These are phyloP conservation scores for Setophaga coronata DNA, from an alignment of 2,113 vertebrate species.

Conservation along the genomic window DNA sequence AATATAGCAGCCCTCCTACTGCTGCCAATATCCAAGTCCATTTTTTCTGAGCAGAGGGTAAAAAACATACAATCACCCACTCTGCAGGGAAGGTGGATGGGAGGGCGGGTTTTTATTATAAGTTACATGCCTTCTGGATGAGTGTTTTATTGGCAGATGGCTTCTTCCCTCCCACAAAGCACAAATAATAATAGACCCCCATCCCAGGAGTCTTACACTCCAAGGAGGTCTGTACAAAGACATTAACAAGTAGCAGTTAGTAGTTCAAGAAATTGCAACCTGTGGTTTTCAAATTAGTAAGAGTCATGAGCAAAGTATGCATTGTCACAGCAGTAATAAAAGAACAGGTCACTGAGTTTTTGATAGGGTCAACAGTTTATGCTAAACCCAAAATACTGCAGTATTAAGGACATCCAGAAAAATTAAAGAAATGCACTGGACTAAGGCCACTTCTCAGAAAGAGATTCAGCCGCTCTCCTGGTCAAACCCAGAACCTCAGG, in stretches of 20 bases:
- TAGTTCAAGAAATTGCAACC: constrained; percentile 53
- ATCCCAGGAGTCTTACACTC: constrained; percentile 28
- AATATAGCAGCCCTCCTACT: constrained; percentile 34
- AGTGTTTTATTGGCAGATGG: constrained; percentile 62
- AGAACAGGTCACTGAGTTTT: background rate
- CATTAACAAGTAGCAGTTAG: constrained; percentile 59
- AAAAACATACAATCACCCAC: constrained; percentile 49
- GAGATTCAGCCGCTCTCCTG: background rate
- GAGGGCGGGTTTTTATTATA: constrained; percentile 17
- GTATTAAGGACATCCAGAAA: background rate
- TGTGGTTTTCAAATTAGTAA: constrained; percentile 61
- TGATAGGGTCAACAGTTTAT: background rate
- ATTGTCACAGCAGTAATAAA: background rate
- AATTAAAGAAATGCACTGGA: background rate
- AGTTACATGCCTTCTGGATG: constrained; percentile 58
- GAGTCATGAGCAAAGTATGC: constrained; percentile 23
- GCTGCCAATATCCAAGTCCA: constrained; percentile 25
- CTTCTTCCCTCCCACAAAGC: constrained; percentile 30
- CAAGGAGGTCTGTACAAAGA: constrained; percentile 46
- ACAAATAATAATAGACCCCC: constrained; percentile 46
- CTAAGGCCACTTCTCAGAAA: background rate
- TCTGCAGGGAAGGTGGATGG: constrained; percentile 35
- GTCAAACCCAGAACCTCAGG: constrained; percentile 4
- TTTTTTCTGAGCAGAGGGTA: constrained; percentile 24
- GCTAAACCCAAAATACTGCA: background rate